Conservation (phyloP, 1,140 invertebrate species). For the Neodiprion fabricii region DNA sequence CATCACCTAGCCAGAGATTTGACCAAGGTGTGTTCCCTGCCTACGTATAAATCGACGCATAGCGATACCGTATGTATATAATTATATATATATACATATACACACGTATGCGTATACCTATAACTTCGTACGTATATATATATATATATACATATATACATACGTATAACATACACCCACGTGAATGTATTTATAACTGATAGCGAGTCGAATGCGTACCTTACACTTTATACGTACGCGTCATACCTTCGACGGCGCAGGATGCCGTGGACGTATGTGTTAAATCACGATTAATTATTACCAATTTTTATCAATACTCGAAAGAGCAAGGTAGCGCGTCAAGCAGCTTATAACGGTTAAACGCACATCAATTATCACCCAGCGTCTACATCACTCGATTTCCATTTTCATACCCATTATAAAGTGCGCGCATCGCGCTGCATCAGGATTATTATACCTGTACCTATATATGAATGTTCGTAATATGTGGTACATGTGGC, state of each 20-base stretch:
- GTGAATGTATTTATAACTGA: background rate
- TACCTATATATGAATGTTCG: background rate
- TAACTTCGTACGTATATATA: background rate
- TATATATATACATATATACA: background rate
- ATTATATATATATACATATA: background rate
- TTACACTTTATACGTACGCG: too few species aligned
- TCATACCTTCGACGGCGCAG: slow-evolving; percentile 36
- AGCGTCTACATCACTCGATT: background rate
- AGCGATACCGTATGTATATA: background rate
- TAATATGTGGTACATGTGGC: too few species aligned
- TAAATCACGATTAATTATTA: slow-evolving; percentile 44
- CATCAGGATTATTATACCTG: background rate
- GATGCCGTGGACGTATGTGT: background rate
- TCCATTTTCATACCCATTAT: background rate
- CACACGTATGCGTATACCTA: background rate
- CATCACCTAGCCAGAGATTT: background rate
- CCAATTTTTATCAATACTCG: slow-evolving; percentile 52
- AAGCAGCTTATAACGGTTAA: slow-evolving; percentile 43
- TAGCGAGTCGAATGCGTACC: too few species aligned
- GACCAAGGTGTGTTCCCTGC: background rate
- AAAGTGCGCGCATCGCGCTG: background rate
- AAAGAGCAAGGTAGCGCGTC: slow-evolving; percentile 45
- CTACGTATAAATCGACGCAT: background rate
- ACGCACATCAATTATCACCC: background rate
- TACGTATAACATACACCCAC: background rate